A percentile compares a stretch with the other conserved stretches of the same genome.
phyloP scores from a whole-genome alignment of 2,888 invertebrate genomes.

The Adelognathus sp. region DNA sequence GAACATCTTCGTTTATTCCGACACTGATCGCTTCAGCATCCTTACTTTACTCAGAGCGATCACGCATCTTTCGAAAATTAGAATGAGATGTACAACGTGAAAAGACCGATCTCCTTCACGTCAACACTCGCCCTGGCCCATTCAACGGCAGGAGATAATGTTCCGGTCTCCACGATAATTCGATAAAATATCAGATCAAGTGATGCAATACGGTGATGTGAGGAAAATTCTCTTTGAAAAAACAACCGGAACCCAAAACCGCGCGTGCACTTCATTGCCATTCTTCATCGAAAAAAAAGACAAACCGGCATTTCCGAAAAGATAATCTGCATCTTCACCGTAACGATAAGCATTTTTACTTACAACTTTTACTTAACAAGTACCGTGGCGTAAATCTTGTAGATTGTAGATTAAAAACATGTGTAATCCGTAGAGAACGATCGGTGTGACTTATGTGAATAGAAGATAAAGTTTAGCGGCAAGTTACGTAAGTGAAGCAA shows the following conservation, averaged over 20 bases:
- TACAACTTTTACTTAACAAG: constrained; percentile 74
- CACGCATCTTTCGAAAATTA: constrained; percentile 67
- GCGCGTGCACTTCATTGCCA: constrained; percentile 23
- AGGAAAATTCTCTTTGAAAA: constrained; percentile 9
- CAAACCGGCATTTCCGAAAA: too few relatives aligned
- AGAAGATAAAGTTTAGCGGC: constrained; percentile 64
- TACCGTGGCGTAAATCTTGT: constrained; percentile 62
- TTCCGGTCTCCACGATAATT: constrained; percentile 17
- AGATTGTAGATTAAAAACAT: constrained; percentile 53
- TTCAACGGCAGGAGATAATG: constrained; percentile 66
- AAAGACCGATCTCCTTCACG: constrained; percentile 74
- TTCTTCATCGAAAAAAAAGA: constrained; percentile 9
- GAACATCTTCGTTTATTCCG: not conserved
- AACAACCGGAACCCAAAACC: constrained; percentile 7
- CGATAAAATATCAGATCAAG: constrained; percentile 25
- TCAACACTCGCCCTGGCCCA: constrained; percentile 69
- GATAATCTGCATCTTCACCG: constrained; percentile 70
- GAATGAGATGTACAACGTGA: constrained; percentile 70
- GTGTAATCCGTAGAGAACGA: constrained; percentile 76
- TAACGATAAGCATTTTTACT: constrained; percentile 79
- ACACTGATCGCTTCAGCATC: constrained; percentile 10
- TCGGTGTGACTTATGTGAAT: constrained; percentile 80
- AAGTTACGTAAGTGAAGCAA: constrained; percentile 60
- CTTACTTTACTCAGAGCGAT: constrained; percentile 69
- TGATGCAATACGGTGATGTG: not conserved